Percentiles rank a stretch among this genome's conserved stretches.
Evolutionary conservation across 2,888 invertebrate genomes (phyloP).

Genomic region (Gerosis bhagava): DNA sequence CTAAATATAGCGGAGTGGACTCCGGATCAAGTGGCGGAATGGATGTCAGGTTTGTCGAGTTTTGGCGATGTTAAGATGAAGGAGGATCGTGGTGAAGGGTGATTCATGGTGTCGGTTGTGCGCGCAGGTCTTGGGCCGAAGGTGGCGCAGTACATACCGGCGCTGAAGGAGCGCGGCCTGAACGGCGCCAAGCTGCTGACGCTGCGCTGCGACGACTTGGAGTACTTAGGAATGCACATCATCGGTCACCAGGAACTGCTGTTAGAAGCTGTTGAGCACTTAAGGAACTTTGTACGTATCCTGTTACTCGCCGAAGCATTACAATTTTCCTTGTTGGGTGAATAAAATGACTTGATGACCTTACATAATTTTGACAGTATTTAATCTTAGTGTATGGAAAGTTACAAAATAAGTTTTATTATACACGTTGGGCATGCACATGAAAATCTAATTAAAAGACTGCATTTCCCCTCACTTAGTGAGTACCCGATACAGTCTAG

Average conservation of each 20-base stretch:
- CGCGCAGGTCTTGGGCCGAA: conserved; percentile 88
- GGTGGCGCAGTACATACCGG: conserved; percentile 90
- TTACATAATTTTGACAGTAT: too few relatives aligned
- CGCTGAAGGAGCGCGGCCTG: conserved; percentile 91
- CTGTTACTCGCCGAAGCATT: conserved; percentile 4
- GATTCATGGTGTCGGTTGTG: conserved; percentile 36
- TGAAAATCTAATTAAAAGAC: too few relatives aligned
- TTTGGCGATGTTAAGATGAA: not conserved
- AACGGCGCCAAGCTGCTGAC: conserved; percentile 92
- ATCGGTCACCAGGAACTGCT: conserved; percentile 97
- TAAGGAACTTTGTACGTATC: conserved; percentile 91
- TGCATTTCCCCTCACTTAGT: too few relatives aligned
- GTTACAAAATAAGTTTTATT: too few relatives aligned
- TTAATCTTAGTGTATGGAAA: too few relatives aligned
- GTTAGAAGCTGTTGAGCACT: conserved; percentile 94
- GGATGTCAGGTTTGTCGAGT: conserved; percentile 89
- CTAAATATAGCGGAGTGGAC: conserved; percentile 92
- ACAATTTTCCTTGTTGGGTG: too few relatives aligned
- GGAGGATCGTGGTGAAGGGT: conserved; percentile 33
- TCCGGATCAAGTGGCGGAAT: conserved; percentile 94
- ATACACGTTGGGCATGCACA: too few relatives aligned
- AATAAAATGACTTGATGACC: too few relatives aligned
- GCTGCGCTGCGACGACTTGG: conserved; percentile 94
- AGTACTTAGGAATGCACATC: conserved; percentile 91
- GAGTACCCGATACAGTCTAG: too few relatives aligned